These are phyloP conservation scores for Syrphus vitripennis DNA, from an alignment of 2,888 invertebrate genomes.

Conservation along the genomic window DNA sequence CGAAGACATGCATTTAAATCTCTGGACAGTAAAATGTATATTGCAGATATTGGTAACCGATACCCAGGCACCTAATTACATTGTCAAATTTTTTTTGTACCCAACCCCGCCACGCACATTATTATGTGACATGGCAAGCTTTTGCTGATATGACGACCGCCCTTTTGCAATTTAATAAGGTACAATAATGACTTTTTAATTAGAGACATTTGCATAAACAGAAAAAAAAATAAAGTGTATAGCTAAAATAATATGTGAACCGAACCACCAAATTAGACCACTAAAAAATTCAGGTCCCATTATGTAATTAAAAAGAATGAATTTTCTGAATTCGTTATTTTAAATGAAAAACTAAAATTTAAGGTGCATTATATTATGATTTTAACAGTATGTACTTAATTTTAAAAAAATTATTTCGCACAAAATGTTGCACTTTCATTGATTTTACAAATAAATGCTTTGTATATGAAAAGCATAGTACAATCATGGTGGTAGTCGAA, in stretches of 20 bases:
- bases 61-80: slow-evolving; percentile 29
- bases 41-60: slow-evolving; percentile 43
- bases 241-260: background rate
- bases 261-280: background rate
- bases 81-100: background rate
- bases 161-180: background rate
- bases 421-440: too few species aligned
- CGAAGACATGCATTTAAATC: slow-evolving; percentile 23
- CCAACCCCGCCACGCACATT: background rate
- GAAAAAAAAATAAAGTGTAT: background rate
- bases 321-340: too few species aligned
- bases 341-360: too few species aligned
- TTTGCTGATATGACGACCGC: background rate
- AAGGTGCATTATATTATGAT: too few species aligned
- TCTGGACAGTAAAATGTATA: slow-evolving; percentile 8
- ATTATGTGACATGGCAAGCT: slow-evolving; percentile 10
- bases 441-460: too few species aligned
- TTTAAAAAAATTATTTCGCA: too few species aligned
- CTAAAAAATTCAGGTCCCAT: too few species aligned
- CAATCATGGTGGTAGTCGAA: too few species aligned
- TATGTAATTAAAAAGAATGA: too few species aligned
- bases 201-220: background rate
- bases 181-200: background rate
- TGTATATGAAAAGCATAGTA: too few species aligned
- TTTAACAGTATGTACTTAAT: too few species aligned